Conservation (phyloP, 1,140 invertebrate species). For the Formica selysi region DNA sequence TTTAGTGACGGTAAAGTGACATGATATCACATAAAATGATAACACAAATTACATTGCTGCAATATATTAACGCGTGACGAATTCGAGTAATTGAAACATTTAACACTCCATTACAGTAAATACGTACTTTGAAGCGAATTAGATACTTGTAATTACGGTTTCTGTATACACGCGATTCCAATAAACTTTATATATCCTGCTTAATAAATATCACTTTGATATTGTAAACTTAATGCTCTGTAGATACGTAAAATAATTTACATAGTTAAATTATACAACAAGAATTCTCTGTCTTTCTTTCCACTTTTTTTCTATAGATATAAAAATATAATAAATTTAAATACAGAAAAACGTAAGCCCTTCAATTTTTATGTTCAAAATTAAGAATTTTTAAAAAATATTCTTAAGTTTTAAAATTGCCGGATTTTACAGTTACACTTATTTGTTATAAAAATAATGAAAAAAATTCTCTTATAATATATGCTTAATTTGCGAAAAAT, state of each 20-base stretch:
- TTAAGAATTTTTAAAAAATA: not conserved
- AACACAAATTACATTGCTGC: slow-evolving; percentile 46
- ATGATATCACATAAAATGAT: slow-evolving; percentile 45
- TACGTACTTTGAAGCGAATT: slow-evolving; percentile 56
- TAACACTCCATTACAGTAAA: slow-evolving; percentile 60
- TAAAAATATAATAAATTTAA: not conserved
- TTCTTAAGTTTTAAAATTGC: not conserved
- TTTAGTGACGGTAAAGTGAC: slow-evolving; percentile 10
- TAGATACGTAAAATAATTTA: slow-evolving; percentile 38
- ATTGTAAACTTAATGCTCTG: slow-evolving; percentile 24
- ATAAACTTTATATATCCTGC: slow-evolving; percentile 58
- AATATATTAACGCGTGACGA: slow-evolving; percentile 54
- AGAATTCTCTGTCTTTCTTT: not conserved
- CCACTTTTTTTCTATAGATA: not conserved
- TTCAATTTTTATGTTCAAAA: not conserved
- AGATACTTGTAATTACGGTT: slow-evolving; percentile 60
- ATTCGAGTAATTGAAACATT: slow-evolving; percentile 58
- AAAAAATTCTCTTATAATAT: not conserved
- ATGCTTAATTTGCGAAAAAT: not conserved
- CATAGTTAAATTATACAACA: slow-evolving; percentile 7
- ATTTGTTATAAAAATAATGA: not conserved
- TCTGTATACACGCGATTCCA: slow-evolving; percentile 41
- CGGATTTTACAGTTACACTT: no score
- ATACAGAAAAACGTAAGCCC: not conserved
- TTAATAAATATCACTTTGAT: slow-evolving; percentile 55